Evolutionary conservation across 2,113 vertebrate species (phyloP), one percentile per base, ranked within the genome.

Genomic region (Ranitomeya imitator): DNA sequence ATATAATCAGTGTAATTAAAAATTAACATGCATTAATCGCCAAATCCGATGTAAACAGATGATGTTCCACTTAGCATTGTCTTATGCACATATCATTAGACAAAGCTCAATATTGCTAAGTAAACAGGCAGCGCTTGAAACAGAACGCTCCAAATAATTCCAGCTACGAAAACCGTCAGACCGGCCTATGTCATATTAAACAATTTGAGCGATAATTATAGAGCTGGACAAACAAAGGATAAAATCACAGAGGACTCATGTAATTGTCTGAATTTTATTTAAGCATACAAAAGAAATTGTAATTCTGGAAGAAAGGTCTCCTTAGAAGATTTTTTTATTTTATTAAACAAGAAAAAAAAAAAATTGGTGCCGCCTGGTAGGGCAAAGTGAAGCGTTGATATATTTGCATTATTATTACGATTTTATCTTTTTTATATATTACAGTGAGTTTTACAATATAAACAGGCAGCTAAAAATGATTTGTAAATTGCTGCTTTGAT

Each of bases 21-120:
- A 97, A 97, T 97, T 97, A 98, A 97, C 97, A 95, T 95, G 96
- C 96, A 97, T 97, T 99, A 98, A 99, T 99, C 97, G 96, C 96
- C 96, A 95, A 94, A 96, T 95, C 96, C 96, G 95, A 97, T 96
- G 95, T 96, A 97, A 97, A 97, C 97, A 95, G 96, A 96, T 97
- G 97, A 98, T 96, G 95, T 97, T 95, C 96, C 95, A 97, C 95
- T 97, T 97, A 95, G 96, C 95, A 95, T 94, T 94, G 95, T 96
- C 95, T 97, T 97, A 96, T 96, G 96, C 97, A 98, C 96, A 97
- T 96, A 95, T 94, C 95, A 95, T 95, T 95, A 95, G 94, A 93
- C 95, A 94, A 95, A 95, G 93, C 92, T 94, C 95, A 94, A 95
- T 95, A 94, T 93, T 94, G 93, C 93, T 96, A 95, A 95, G 95